phyloP scores from a whole-genome alignment of 1,140 invertebrate genomes.

The Brachionus koreanus region DNA sequence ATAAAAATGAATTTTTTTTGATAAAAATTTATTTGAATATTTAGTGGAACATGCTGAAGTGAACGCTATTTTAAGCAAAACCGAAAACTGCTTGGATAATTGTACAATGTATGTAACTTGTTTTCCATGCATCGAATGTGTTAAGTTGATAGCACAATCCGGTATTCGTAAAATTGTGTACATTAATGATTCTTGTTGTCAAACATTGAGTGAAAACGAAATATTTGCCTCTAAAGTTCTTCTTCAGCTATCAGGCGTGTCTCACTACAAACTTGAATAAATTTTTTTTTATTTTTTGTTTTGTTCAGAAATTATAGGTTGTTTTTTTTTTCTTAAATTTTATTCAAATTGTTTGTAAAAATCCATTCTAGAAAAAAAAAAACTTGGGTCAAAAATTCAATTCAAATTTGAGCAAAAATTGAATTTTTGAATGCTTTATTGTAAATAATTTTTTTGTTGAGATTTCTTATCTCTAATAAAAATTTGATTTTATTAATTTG shows the following conservation, averaged over 20 bases:
- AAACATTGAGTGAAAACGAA: slow-evolving; percentile 15
- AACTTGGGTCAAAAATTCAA: background rate
- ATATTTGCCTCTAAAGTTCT: slow-evolving; percentile 23
- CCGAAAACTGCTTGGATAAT: slow-evolving; percentile 68
- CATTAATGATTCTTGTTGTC: slow-evolving; percentile 64
- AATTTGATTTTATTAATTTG: background rate
- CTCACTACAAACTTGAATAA: slow-evolving; percentile 21
- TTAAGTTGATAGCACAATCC: slow-evolving; percentile 91
- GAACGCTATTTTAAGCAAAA: slow-evolving; percentile 91
- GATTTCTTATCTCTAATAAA: background rate
- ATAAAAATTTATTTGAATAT: slow-evolving; percentile 58
- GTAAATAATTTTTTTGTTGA: background rate
- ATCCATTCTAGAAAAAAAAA: too few species aligned
- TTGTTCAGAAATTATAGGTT: background rate
- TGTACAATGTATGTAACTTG: slow-evolving; percentile 79
- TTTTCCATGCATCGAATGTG: slow-evolving; percentile 94
- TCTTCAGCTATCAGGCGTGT: slow-evolving; percentile 1
- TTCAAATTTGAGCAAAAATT: background rate
- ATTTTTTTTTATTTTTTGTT: background rate
- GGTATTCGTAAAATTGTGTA: slow-evolving; percentile 77
- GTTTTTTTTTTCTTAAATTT: background rate
- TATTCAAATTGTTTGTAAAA: background rate
- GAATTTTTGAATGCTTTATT: background rate
- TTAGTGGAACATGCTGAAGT: slow-evolving; percentile 96
- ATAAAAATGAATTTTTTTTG: background rate